Percentiles rank a stretch among this genome's conserved stretches.
phyloP scores from a whole-genome alignment of 2,888 invertebrate species.

The Eupithecia subfuscata region DNA sequence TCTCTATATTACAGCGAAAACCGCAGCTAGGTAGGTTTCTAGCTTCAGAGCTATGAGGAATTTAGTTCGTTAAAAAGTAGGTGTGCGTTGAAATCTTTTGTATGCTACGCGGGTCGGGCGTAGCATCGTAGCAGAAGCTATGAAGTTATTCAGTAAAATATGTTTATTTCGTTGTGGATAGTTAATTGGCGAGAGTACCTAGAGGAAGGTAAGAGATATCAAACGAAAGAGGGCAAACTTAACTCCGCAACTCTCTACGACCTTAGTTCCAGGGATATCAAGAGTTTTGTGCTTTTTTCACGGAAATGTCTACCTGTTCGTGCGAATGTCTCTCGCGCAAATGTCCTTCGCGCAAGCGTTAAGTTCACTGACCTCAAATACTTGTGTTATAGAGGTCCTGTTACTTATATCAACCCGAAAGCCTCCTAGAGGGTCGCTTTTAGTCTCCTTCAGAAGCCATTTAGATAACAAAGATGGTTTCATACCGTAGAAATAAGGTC shows the following conservation, averaged over 20 bases:
- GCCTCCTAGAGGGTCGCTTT: background rate
- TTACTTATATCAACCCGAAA: background rate
- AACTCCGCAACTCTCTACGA: background rate
- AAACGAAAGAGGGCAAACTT: background rate
- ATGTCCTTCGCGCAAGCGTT: background rate
- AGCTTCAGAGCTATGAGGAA: background rate
- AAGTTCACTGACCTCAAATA: no score
- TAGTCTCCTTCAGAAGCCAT: background rate
- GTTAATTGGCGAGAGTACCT: no score
- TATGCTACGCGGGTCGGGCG: background rate
- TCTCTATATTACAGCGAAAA: background rate
- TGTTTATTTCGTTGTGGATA: no score
- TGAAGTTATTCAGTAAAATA: background rate
- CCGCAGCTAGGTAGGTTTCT: background rate
- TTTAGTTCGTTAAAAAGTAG: background rate
- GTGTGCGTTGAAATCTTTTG: background rate
- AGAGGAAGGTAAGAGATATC: background rate
- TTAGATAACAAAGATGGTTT: background rate
- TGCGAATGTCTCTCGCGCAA: no score
- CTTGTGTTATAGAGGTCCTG: no score
- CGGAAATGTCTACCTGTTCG: background rate
- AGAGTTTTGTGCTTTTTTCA: background rate
- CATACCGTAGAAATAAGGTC: conserved; percentile 72
- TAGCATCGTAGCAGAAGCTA: background rate
- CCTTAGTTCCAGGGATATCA: background rate